These are phyloP conservation scores for Nyctalus aviator DNA, from an alignment of 2,797 vertebrate genomes.

Conservation along the genomic window DNA sequence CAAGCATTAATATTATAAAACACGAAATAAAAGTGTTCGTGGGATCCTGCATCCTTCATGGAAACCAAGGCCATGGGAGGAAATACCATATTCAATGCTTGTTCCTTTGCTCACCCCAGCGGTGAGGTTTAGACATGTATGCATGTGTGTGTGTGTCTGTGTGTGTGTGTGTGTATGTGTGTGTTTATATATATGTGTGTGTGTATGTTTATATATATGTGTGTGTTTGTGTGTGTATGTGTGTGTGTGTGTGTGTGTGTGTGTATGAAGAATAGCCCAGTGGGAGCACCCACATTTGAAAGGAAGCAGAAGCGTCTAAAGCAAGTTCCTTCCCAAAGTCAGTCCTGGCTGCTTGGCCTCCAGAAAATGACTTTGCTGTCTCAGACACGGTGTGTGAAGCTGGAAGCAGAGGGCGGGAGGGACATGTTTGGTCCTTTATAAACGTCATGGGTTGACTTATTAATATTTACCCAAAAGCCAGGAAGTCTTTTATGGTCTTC, in stretches of 20 bases:
- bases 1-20: background rate
- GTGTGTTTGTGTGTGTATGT: too few species aligned
- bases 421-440: background rate
- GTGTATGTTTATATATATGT: too few species aligned
- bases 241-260: background rate
- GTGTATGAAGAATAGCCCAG: fast-evolving
- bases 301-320: background rate
- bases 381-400: background rate
- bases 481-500: background rate
- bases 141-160: too few species aligned
- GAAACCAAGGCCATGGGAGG: background rate
- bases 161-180: background rate
- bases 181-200: too few species aligned
- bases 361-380: background rate
- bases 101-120: background rate
- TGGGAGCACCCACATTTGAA: background rate
- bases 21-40: background rate
- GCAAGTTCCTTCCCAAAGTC: background rate
- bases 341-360: background rate
- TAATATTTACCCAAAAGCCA: slow-evolving; percentile 33
- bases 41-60: background rate
- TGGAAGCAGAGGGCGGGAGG: background rate
- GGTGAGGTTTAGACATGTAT: background rate
- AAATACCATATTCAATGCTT: background rate
- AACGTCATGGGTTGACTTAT: background rate